These are phyloP conservation scores for Nycteola revayana DNA, from an alignment of 2,888 invertebrate species.

Conservation along the genomic window DNA sequence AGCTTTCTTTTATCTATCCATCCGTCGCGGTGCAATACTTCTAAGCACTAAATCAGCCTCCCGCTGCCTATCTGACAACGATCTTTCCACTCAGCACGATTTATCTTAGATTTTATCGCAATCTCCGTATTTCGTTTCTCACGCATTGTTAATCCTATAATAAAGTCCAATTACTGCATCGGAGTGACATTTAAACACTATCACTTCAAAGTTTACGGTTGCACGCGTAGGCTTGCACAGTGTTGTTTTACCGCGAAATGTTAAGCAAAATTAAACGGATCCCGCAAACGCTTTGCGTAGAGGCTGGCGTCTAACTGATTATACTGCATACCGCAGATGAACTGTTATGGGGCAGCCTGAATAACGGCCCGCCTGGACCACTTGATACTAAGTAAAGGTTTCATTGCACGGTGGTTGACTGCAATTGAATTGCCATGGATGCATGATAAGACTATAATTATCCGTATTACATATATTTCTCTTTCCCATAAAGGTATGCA, in stretches of 20 bases:
- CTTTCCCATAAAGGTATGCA: too few species aligned
- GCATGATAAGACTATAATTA: too few species aligned
- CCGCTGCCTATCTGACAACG: too few species aligned
- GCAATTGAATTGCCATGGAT: too few species aligned
- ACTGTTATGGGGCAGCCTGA: constrained; percentile 48
- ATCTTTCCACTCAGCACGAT: constrained; percentile 1
- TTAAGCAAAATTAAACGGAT: constrained; percentile 24
- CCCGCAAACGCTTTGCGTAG: constrained; percentile 33
- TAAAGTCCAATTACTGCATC: neutral
- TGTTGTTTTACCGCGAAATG: constrained; percentile 13
- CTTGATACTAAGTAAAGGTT: too few species aligned
- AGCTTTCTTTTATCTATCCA: too few species aligned
- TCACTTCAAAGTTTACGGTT: constrained; percentile 2
- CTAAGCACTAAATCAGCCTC: too few species aligned
- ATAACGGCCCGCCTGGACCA: constrained; percentile 47
- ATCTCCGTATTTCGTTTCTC: neutral
- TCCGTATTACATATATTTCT: too few species aligned
- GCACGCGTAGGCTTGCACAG: constrained; percentile 4
- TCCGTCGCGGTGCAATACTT: too few species aligned
- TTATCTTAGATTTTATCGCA: constrained; percentile 5
- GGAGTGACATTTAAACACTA: neutral
- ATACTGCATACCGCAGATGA: constrained; percentile 42
- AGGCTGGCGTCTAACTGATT: constrained; percentile 46
- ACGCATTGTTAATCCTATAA: constrained; percentile 2
- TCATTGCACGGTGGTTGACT: too few species aligned